Conservation (phyloP, 2,113 vertebrate species). For the Polyodon spathula region DNA sequence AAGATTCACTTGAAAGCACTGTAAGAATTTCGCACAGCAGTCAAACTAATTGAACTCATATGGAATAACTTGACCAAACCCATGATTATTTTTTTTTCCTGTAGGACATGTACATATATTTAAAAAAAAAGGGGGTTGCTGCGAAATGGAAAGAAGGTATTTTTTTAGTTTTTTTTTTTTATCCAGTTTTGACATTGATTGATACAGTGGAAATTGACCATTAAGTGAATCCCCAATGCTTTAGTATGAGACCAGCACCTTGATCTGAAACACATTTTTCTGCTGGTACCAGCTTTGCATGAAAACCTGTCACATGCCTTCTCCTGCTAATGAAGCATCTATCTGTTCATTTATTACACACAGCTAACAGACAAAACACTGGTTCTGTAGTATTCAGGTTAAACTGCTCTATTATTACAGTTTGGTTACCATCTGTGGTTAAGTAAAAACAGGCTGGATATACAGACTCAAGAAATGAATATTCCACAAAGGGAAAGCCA, state of each 20-base stretch:
- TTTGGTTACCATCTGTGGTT: conserved; percentile 3
- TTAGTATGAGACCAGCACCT: neutral
- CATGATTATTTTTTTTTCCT: no score
- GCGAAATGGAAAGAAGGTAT: no score
- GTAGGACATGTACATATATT: no score
- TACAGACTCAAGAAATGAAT: neutral
- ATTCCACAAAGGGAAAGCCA: conserved; percentile 2
- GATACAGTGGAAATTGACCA: neutral
- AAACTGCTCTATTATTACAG: neutral
- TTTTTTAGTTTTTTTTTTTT: no score
- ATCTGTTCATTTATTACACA: neutral
- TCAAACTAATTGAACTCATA: no score
- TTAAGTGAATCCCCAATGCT: neutral
- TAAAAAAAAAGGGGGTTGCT: no score
- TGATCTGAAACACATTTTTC: neutral
- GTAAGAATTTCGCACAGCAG: no score
- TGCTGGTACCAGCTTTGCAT: neutral
- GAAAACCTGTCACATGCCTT: neutral
- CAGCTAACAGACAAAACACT: neutral
- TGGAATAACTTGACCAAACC: no score
- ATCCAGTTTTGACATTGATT: neutral
- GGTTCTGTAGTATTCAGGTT: neutral
- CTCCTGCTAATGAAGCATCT: neutral
- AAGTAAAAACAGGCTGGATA: neutral
- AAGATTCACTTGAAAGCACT: no score